Evolutionary conservation across 1,140 invertebrate species (phyloP).

Genomic region (Cyclargus thomasi): DNA sequence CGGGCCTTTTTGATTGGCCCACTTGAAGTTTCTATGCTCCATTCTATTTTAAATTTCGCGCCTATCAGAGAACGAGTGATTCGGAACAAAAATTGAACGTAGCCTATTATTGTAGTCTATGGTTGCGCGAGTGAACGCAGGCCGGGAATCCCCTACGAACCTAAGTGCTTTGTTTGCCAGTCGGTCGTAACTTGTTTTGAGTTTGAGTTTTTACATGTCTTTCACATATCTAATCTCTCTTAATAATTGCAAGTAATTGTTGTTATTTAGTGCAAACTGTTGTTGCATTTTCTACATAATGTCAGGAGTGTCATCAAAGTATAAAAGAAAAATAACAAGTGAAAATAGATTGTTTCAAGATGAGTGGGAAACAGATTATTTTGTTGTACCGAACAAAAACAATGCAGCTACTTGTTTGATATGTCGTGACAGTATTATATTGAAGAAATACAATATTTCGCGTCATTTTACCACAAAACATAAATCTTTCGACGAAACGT

Average conservation of each 20-base stretch:
- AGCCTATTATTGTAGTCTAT: too few species aligned
- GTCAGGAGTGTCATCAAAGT: constrained; percentile 23
- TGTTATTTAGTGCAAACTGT: constrained; percentile 1
- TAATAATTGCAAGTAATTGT: too few species aligned
- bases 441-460: constrained; percentile 26
- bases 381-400: constrained; percentile 28
- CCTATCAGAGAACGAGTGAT: too few species aligned
- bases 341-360: constrained; percentile 29
- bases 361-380: constrained; percentile 27
- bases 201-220: too few species aligned
- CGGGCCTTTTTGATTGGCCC: too few species aligned
- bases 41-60: too few species aligned
- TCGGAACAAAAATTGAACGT: too few species aligned
- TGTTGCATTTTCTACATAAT: constrained; percentile 14
- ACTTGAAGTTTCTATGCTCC: too few species aligned
- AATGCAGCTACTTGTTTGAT: constrained; percentile 27
- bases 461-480: constrained; percentile 24
- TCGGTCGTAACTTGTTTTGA: constrained; percentile 12
- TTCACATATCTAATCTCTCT: too few species aligned
- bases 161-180: constrained; percentile 3
- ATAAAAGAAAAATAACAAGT: constrained; percentile 14
- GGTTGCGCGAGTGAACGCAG: too few species aligned
- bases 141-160: neutral
- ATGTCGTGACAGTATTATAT: constrained; percentile 26
- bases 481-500: too few species aligned